phyloP scores from a whole-genome alignment of 2,113 vertebrate species.

The Chinchilla lanigera region DNA sequence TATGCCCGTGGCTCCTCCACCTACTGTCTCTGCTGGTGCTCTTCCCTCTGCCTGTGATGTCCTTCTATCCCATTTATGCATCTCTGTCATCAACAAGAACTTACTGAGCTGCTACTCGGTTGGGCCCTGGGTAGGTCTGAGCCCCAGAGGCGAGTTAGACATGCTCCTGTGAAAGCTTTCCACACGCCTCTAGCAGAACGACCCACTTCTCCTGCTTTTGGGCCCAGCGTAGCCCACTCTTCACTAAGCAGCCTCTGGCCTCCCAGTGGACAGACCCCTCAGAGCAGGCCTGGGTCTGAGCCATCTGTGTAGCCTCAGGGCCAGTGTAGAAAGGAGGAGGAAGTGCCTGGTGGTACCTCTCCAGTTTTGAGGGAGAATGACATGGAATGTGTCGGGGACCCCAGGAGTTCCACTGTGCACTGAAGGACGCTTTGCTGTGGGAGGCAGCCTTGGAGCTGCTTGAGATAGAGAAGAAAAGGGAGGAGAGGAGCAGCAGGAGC shows the following conservation, averaged over 20 bases:
- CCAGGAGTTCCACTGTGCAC: not conserved
- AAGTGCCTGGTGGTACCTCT: not conserved
- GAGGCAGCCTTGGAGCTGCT: not conserved
- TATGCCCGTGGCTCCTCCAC: not conserved
- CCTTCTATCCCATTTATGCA: not conserved
- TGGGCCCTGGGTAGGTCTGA: not conserved
- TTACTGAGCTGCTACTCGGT: not conserved
- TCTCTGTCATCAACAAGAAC: not conserved
- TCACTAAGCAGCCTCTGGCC: not conserved
- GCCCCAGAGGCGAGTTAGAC: not conserved
- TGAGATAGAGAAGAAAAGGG: constrained; percentile 11
- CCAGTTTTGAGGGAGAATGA: not conserved
- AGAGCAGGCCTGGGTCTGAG: not conserved
- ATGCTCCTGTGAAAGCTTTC: not conserved
- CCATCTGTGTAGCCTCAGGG: not conserved
- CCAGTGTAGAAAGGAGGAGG: not conserved
- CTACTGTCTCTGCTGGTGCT: not conserved
- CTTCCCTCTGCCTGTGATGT: not conserved
- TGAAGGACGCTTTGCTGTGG: not conserved
- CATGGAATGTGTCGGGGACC: not conserved
- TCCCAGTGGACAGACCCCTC: not conserved
- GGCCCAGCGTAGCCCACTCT: not conserved
- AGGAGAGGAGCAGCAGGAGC: not conserved
- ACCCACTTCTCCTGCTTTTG: not conserved
- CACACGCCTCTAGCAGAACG: not conserved